These are phyloP conservation scores for Eurois occulta DNA, from an alignment of 2,888 invertebrate genomes.

Conservation along the genomic window DNA sequence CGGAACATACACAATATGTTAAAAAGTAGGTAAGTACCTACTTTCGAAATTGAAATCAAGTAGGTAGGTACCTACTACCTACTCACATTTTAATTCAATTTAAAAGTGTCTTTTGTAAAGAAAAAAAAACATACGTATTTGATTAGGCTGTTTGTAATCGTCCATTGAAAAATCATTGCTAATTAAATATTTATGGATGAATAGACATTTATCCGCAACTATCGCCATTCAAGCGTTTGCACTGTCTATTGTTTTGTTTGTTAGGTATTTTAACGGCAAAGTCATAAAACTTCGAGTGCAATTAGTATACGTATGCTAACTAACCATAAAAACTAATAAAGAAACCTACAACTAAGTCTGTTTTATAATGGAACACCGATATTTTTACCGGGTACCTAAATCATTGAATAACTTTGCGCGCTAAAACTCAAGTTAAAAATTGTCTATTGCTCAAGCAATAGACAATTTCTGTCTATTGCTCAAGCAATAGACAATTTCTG, in stretches of 20 bases:
- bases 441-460: too few species aligned
- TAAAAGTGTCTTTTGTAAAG: slow-evolving; percentile 10
- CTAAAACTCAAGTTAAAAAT: too few species aligned
- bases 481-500: too few species aligned
- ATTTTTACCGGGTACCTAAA: too few species aligned
- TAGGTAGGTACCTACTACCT: background rate
- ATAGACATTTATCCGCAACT: background rate
- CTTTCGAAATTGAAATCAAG: background rate
- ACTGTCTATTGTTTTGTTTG: too few species aligned
- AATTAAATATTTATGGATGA: background rate
- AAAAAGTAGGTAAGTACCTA: too few species aligned
- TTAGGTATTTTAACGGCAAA: background rate
- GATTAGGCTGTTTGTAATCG: slow-evolving; percentile 4
- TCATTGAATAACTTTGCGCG: background rate
- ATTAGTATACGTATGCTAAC: slow-evolving; percentile 29
- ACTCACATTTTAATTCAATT: slow-evolving; percentile 3
- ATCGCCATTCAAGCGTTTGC: background rate
- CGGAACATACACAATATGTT: background rate
- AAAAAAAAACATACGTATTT: background rate
- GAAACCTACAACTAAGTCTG: background rate
- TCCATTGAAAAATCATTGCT: slow-evolving; percentile 1
- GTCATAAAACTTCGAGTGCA: slow-evolving; percentile 1
- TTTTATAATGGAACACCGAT: background rate
- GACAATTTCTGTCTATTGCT: too few species aligned
- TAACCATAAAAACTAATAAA: background rate